Base-by-base conservation (phyloP, 2,797 vertebrate genomes). In the Miichthys miiuy region DNA sequence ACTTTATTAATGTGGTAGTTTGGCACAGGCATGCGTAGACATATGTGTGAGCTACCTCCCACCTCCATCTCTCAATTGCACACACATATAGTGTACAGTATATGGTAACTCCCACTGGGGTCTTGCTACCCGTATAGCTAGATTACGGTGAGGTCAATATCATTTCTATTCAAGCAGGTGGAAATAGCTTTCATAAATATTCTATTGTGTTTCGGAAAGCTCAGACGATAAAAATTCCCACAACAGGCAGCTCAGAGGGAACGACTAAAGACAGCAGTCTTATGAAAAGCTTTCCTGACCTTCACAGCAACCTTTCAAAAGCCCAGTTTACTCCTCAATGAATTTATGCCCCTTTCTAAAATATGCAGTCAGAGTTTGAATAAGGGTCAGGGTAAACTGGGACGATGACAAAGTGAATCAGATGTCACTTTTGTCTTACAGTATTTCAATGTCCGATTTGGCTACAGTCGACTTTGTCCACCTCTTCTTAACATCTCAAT, bases 141-240 rank as follows among this genome's bases (percentile, higher is more conserved):
- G 25, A 90, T 78, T n/a, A 77, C 6, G 1, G 7, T n/a, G 20
- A 46, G 57, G 78, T 84, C 85, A 80, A 68, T 82, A 77, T 69
- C 20, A 78, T 84, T 82, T 88, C 55, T 78, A 75, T 88, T 77
- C 76, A 72, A 67, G 74, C 65, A 87, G 74, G 54, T 84, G 50
- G 54, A 83, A 87, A 91, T 85, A 51, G 50, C 64, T 77, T 88
- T 79, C 84, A 93, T 91, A 85, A 91, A 90, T 91, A 90, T 91
- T 91, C 55, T 55, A 81, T 87, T 79, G 73, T 84, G 84, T 80
- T 87, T 73, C 75, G 69, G 47, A 81, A 68, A 48, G 50, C 64
- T 85, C 55, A 12, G 63, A 64, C 2, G 1, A 73, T 42, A 79
- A 77, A 85, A 69, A 72, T 68, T 69, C 65, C 51, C 63, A 55